These are phyloP conservation scores for Cliona cf. orientalis DNA, from an alignment of 37 sponge, comb jelly and placozoan species.

Conservation along the genomic window DNA sequence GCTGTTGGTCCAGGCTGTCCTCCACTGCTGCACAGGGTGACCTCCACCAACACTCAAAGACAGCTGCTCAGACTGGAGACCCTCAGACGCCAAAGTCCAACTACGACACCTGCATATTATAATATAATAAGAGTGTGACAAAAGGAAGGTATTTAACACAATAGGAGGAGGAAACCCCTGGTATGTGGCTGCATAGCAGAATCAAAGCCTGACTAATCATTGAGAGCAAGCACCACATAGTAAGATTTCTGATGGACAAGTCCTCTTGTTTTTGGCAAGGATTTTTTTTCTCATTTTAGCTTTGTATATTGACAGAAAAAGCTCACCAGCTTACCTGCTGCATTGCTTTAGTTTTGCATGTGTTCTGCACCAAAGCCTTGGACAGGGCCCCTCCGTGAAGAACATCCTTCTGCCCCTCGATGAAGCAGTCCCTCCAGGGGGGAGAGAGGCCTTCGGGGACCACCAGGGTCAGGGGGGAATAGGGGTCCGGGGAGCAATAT, in stretches of 20 bases:
- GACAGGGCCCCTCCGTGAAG: slow-evolving; percentile 53
- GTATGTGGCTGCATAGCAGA: too few species aligned
- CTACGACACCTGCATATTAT: slow-evolving; percentile 67
- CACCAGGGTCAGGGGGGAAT: slow-evolving; percentile 72
- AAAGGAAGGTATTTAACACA: too few species aligned
- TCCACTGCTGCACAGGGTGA: slow-evolving; percentile 68
- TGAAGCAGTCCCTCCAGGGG: slow-evolving; percentile 74
- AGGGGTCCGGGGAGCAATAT: slow-evolving; percentile 55
- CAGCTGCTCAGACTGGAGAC: background rate
- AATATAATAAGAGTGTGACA: too few species aligned
- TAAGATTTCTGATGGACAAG: too few species aligned
- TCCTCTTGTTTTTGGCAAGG: too few species aligned
- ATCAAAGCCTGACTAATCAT: too few species aligned
- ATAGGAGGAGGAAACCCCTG: too few species aligned
- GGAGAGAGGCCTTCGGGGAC: slow-evolving; percentile 62
- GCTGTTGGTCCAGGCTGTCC: slow-evolving; percentile 39
- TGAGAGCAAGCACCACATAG: too few species aligned
- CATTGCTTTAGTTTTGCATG: slow-evolving; percentile 66
- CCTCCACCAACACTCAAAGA: too few species aligned
- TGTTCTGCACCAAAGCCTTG: slow-evolving; percentile 52
- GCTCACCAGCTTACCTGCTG: slow-evolving; percentile 54
- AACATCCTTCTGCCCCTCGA: slow-evolving; percentile 62
- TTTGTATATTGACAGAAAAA: too few species aligned
- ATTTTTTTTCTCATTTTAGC: too few species aligned
- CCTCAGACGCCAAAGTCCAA: slow-evolving; percentile 60